A percentile compares a stretch with the other conserved stretches of the same genome.
These are phyloP conservation scores for Hyposmocoma kahamanoa DNA, from an alignment of 1,140 invertebrate genomes.

Conservation along the genomic window DNA sequence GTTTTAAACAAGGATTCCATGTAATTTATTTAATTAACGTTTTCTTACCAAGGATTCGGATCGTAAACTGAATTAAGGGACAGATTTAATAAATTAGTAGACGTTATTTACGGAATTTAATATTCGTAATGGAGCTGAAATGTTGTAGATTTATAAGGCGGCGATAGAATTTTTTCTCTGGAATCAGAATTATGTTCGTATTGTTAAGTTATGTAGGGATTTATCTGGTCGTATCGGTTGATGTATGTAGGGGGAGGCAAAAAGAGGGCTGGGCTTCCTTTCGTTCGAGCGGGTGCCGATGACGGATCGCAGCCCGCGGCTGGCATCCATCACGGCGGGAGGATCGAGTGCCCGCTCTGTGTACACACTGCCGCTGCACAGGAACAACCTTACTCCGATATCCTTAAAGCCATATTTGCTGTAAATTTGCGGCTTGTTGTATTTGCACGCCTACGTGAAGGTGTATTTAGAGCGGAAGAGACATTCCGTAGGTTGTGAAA, in stretches of 20 bases:
- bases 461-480: too few species aligned
- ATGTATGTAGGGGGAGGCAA: not conserved
- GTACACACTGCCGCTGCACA: too few species aligned
- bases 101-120: not conserved
- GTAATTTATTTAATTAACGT: conserved; percentile 16
- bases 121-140: not conserved
- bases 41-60: conserved; percentile 5
- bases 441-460: not conserved
- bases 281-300: not conserved
- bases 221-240: not conserved
- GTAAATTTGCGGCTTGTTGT: not conserved
- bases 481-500: too few species aligned
- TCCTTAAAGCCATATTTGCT: too few species aligned
- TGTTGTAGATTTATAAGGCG: not conserved
- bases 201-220: conserved; percentile 3
- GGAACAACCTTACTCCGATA: too few species aligned
- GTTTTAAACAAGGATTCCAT: conserved; percentile 45
- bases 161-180: too few species aligned
- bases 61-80: not conserved
- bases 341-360: too few species aligned
- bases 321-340: not conserved
- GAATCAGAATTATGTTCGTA: not conserved
- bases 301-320: not conserved
- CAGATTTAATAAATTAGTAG: conserved; percentile 1
- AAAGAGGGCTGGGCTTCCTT: not conserved